A percentile compares a stretch with the other conserved stretches of the same genome.
Evolutionary conservation across 2,113 vertebrate genomes (phyloP).

Genomic region (Telmatochromis sp.): DNA sequence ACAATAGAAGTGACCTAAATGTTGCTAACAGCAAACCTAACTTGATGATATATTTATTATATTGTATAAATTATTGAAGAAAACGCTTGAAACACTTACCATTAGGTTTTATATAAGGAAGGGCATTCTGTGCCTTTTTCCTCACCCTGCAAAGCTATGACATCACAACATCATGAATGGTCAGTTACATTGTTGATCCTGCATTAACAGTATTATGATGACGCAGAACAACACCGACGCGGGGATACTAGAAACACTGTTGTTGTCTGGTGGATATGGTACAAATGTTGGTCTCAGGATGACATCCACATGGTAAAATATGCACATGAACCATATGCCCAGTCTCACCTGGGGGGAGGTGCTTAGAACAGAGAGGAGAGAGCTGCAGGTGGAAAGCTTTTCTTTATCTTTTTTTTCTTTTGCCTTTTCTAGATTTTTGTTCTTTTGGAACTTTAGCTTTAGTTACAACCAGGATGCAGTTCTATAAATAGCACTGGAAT

Average conservation of each 20-base stretch:
- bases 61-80: not conserved
- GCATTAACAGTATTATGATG: not conserved
- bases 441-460: not conserved
- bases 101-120: not conserved
- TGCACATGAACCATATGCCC: not conserved
- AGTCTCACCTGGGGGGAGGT: not conserved
- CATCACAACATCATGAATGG: not conserved
- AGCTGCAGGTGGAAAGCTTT: not conserved
- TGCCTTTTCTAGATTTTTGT: not conserved
- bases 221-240: fast-evolving
- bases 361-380: not conserved
- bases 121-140: fast-evolving
- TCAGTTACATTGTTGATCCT: not conserved
- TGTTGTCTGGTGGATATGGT: not conserved
- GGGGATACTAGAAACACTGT: not conserved
- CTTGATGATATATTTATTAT: not conserved
- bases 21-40: not conserved
- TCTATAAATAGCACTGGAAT: not conserved
- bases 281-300: not conserved
- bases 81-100: not conserved
- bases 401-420: not conserved
- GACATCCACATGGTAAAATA: not conserved
- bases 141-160: not conserved
- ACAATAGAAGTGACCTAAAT: not conserved
- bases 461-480: not conserved